Percentiles rank a stretch among this genome's conserved stretches.
These are phyloP conservation scores for Diachasmimorpha longicaudata DNA, from an alignment of 1,140 invertebrate genomes.

Conservation along the genomic window DNA sequence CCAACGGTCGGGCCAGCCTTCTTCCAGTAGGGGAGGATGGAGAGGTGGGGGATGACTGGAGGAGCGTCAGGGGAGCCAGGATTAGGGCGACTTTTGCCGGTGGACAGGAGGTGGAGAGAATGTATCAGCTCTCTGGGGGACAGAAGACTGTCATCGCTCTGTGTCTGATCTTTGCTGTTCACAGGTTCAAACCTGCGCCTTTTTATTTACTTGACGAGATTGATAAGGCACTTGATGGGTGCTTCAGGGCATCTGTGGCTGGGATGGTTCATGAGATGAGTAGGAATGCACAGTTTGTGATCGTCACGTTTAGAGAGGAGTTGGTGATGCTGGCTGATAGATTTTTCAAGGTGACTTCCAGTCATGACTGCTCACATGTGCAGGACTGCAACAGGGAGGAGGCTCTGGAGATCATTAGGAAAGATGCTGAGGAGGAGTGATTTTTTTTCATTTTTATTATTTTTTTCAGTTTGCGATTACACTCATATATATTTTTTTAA, in stretches of 20 bases:
- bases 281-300: conserved; percentile 96
- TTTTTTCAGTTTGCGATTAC: too few species aligned
- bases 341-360: not conserved
- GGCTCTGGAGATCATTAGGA: not conserved
- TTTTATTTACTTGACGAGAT: conserved; percentile 99
- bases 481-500: too few species aligned
- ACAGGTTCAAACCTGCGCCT: conserved; percentile 99
- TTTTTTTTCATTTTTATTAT: too few species aligned
- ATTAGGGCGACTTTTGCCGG: conserved; percentile 88
- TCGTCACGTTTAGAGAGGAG: conserved; percentile 85
- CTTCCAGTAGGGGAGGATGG: conserved; percentile 75
- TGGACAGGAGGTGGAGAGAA: conserved; percentile 94
- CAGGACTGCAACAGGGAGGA: not conserved
- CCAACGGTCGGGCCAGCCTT: conserved; percentile 90
- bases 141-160: conserved; percentile 99
- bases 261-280: conserved; percentile 98
- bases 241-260: conserved; percentile 95
- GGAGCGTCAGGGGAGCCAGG: conserved; percentile 80
- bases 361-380: not conserved
- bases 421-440: not conserved
- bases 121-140: conserved; percentile 98
- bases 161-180: conserved; percentile 97
- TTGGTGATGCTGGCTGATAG: not conserved
- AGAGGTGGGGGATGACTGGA: conserved; percentile 71
- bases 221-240: conserved; percentile 95